phyloP scores from a whole-genome alignment of 2,888 invertebrate species.

The Yponomeuta plumbellus region DNA sequence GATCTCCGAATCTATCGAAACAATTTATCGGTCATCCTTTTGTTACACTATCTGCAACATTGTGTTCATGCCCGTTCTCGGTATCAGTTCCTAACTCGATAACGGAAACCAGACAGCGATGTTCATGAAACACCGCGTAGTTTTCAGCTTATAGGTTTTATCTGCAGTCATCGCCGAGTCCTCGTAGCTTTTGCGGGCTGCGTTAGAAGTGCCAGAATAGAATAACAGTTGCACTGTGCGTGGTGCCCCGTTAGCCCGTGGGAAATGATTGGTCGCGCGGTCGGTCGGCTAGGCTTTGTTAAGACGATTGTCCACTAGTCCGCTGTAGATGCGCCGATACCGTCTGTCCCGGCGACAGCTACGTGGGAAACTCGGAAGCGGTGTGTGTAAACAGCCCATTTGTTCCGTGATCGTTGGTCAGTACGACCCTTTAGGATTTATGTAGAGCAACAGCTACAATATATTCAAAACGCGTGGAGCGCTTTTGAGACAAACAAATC shows the following conservation, averaged over 20 bases:
- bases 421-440: background rate
- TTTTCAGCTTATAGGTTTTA: slow-evolving; percentile 7
- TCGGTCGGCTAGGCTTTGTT: slow-evolving; percentile 67
- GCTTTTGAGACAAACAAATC: slow-evolving; percentile 70
- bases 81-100: background rate
- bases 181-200: background rate
- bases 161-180: background rate
- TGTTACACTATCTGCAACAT: slow-evolving; percentile 50
- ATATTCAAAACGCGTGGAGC: slow-evolving; percentile 66
- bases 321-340: slow-evolving; percentile 71
- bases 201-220: background rate
- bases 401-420: slow-evolving; percentile 15
- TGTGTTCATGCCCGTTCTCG: slow-evolving; percentile 28
- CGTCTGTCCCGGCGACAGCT: slow-evolving; percentile 62
- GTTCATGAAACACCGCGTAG: slow-evolving; percentile 11
- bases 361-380: slow-evolving; percentile 61
- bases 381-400: slow-evolving; percentile 39
- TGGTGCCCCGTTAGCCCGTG: slow-evolving; percentile 71
- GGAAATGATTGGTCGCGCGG: slow-evolving; percentile 69
- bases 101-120: slow-evolving; percentile 5
- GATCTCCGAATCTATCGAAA: background rate
- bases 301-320: slow-evolving; percentile 73
- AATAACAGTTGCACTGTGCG: background rate
- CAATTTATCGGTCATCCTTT: slow-evolving; percentile 68
- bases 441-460: slow-evolving; percentile 21